Evolutionary conservation across 2,113 vertebrate genomes (phyloP), one percentile per base, ranked within the genome.

Genomic region (Cyprinodon brontotheroides): DNA sequence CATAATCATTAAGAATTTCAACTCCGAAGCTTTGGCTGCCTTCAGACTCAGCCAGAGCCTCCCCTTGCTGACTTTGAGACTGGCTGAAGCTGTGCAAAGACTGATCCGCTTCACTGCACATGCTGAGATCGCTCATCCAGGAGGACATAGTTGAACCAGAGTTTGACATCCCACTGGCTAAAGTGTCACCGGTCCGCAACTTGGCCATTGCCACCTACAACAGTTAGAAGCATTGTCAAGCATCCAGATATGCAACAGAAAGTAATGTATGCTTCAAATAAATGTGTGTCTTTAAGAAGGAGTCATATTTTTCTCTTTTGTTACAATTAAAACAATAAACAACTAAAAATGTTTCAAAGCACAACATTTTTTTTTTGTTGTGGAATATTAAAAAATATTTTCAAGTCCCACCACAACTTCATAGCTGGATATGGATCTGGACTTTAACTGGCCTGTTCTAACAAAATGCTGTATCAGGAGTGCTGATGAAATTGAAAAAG

Each of bases 61-160:
- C 97, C 53, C 96, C 95, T 0, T 90, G 88, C 70, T 97, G 95
- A 62, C 96, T 96, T 20, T 97, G 96, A 81, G 96, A 96, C 0
- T 96, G 91, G 71, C 91, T 98, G 96, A 97, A 97, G 78, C 96
- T 97, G 89, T 97, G 96, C 69, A 97, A 96, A 0, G 97, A 96
- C 78, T 95, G 96, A 38, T 98, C 97, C 0, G 95, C 95, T 0
- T 97, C 97, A n/a, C 97, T 97, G 74, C 96, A 95, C 0, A 94
- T 70, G 77, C 96, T 97, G 94, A 97, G 94, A 87, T 98, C 96
- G 2, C 97, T 99, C 79, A 97, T 90, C 98, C 97, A 99, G 1
- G 97, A 98, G 77, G 97, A 96, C 71, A 97, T 94, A 67, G 97
- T 96, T 12, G 97, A 98, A 14, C 95, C 94, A n/a, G 94, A 91